Evolutionary conservation across 1,140 invertebrate genomes (phyloP).

Genomic region (Microvelia longipes): DNA sequence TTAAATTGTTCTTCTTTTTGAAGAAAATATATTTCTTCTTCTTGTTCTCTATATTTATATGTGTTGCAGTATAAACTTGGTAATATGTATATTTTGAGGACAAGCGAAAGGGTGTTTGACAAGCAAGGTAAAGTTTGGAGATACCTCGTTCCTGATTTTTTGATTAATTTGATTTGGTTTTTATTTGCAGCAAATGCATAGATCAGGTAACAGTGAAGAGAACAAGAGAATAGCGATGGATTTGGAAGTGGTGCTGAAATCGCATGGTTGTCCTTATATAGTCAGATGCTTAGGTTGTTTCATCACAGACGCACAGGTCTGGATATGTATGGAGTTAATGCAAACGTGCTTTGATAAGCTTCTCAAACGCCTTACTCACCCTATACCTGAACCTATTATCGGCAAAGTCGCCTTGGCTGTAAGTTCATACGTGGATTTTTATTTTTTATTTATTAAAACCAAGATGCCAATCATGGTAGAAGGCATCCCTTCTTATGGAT

Average conservation of each 20-base stretch:
- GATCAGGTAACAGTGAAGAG: slow-evolving; percentile 89
- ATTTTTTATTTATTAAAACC: too few species aligned
- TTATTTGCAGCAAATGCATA: slow-evolving; percentile 75
- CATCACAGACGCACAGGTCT: slow-evolving; percentile 81
- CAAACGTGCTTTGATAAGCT: slow-evolving; percentile 95
- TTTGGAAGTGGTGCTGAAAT: slow-evolving; percentile 90
- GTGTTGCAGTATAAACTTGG: too few species aligned
- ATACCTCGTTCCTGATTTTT: too few species aligned
- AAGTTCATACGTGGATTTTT: too few species aligned
- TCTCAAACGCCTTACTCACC: slow-evolving; percentile 62
- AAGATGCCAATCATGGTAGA: too few species aligned
- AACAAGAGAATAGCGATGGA: slow-evolving; percentile 98
- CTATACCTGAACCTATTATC: slow-evolving; percentile 86
- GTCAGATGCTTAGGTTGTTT: slow-evolving; percentile 94
- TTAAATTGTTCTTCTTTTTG: too few species aligned
- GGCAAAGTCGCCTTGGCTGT: slow-evolving; percentile 93
- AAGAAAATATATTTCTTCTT: too few species aligned
- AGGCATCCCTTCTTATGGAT: too few species aligned
- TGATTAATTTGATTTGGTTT: slow-evolving; percentile 4
- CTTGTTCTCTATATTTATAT: too few species aligned
- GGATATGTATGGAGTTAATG: slow-evolving; percentile 94
- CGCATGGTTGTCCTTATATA: slow-evolving; percentile 91
- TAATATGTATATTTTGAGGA: too few species aligned
- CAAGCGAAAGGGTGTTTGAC: too few species aligned
- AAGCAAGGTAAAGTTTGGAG: too few species aligned